These are phyloP conservation scores for Hydractinia symbiolongicarpus DNA, from an alignment of 30 jellyfish, hydroid and myxozoan genomes.

Conservation along the genomic window DNA sequence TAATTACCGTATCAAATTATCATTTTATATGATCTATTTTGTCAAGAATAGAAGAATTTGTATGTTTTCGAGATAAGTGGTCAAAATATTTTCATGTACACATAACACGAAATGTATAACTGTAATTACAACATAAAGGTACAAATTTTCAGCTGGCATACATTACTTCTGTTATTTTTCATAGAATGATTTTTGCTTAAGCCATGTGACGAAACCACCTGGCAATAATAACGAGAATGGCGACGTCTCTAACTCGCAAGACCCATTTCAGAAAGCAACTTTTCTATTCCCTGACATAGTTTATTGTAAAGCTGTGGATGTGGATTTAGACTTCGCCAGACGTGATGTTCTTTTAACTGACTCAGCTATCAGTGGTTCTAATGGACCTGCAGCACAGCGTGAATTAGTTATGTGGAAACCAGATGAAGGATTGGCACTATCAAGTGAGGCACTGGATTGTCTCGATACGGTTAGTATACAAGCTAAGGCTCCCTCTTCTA, in stretches of 20 bases:
- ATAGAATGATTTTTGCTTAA: slow-evolving; percentile 25
- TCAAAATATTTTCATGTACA: too few species aligned
- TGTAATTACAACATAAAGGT: too few species aligned
- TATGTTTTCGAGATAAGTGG: too few species aligned
- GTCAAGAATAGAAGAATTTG: too few species aligned
- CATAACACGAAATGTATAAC: too few species aligned
- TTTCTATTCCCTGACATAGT: slow-evolving; percentile 31
- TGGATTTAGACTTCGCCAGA: slow-evolving; percentile 37
- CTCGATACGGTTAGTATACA: slow-evolving; percentile 19
- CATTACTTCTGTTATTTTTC: not conserved
- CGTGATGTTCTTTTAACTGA: slow-evolving; percentile 23
- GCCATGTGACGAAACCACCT: slow-evolving; percentile 21
- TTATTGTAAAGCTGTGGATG: slow-evolving; percentile 39
- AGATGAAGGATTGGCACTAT: not conserved
- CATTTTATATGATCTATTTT: too few species aligned
- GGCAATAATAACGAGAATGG: slow-evolving; percentile 8
- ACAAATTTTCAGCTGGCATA: too few species aligned
- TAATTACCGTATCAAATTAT: too few species aligned
- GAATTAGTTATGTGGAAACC: slow-evolving; percentile 35
- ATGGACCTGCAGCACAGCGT: slow-evolving; percentile 14
- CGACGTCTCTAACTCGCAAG: not conserved
- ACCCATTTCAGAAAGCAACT: not conserved
- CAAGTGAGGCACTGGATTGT: not conserved
- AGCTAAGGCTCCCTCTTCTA: not conserved
- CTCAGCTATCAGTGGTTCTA: slow-evolving; percentile 30